Conservation (phyloP, 2,113 vertebrate species). For the Callorhinus ursinus region DNA sequence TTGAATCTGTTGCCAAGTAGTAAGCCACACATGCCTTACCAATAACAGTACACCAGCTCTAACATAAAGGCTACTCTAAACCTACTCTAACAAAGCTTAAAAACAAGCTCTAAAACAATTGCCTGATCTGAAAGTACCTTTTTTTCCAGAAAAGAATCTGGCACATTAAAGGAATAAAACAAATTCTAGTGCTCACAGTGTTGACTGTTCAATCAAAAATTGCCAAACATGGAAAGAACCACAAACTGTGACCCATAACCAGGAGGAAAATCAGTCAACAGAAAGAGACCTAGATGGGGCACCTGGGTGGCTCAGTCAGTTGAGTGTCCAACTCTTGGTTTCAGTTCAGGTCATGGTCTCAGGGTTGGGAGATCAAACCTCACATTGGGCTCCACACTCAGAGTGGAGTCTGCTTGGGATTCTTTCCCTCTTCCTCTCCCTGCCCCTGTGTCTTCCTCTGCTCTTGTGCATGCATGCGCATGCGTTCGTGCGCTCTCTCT, state of each 20-base stretch:
- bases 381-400: not conserved
- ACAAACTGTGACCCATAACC: not conserved
- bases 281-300: not conserved
- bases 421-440: not conserved
- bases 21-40: not conserved
- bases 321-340: not conserved
- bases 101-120: not conserved
- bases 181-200: not conserved
- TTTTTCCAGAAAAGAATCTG: not conserved
- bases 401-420: not conserved
- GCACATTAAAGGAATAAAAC: constrained; percentile 1
- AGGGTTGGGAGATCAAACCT: not conserved
- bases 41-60: not conserved
- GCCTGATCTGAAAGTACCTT: not conserved
- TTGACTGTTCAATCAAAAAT: not conserved
- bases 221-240: not conserved
- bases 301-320: not conserved
- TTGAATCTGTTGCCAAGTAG: not conserved
- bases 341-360: not conserved
- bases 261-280: not conserved
- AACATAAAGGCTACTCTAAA: not conserved
- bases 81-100: not conserved
- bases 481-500: not conserved
- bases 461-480: not conserved
- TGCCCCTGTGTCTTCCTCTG: not conserved